A percentile compares a stretch with the other conserved stretches of the same genome.
Conservation (phyloP, 2,888 invertebrate species). For the Thera obeliscata region DNA sequence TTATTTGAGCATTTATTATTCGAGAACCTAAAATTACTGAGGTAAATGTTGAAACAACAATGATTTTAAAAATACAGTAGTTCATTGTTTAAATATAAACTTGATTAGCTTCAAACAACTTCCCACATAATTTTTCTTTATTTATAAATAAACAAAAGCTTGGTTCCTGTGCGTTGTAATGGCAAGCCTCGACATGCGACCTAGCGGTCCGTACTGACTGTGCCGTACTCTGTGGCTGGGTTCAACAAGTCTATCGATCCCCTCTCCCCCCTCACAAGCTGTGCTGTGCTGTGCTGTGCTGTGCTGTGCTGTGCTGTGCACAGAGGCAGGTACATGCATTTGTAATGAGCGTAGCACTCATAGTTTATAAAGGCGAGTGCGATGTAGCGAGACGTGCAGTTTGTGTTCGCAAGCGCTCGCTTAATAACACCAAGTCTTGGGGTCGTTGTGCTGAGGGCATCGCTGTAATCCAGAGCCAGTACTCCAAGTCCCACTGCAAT, state of each 20-base stretch:
- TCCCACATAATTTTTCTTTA: background rate
- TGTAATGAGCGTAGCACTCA: too few relatives aligned
- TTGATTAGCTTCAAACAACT: background rate
- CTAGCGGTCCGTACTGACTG: background rate
- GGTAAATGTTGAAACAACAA: too few relatives aligned
- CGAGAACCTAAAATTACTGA: too few relatives aligned
- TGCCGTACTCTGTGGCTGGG: background rate
- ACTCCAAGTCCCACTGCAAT: too few relatives aligned
- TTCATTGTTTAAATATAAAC: background rate
- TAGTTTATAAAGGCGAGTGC: too few relatives aligned
- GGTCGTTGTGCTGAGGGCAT: too few relatives aligned
- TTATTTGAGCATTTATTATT: too few relatives aligned
- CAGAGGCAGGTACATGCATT: background rate
- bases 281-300: background rate
- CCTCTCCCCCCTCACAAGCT: too few relatives aligned
- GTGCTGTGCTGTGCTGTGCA: background rate
- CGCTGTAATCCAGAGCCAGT: too few relatives aligned
- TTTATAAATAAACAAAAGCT: background rate
- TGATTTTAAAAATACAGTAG: too few relatives aligned
- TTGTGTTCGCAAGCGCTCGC: background rate
- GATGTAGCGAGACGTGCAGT: too few relatives aligned
- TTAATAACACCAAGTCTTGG: too few relatives aligned
- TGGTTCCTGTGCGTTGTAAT: background rate
- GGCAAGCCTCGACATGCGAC: background rate
- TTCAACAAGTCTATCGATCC: conserved; percentile 8